Evolutionary conservation across 2,888 invertebrate genomes (phyloP).

Genomic region (Heliconius charithonia): DNA sequence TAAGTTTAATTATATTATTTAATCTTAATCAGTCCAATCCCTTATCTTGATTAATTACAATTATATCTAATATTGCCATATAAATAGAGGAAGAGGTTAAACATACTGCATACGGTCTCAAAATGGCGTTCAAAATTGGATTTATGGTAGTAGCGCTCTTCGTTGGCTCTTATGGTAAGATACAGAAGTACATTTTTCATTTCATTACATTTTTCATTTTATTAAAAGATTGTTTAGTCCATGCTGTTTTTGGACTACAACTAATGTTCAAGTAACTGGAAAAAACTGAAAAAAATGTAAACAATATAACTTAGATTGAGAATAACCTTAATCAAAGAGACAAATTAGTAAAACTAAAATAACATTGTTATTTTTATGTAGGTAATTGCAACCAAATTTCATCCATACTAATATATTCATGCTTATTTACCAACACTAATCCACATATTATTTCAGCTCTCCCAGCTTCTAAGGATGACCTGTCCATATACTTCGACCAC

Average conservation of each 20-base stretch:
- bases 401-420: no score
- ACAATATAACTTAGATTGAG: no score
- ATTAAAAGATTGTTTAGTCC: no score
- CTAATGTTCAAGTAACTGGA: no score
- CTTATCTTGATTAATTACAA: constrained; percentile 4
- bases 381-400: no score
- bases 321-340: no score
- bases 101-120: background rate
- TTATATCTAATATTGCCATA: background rate
- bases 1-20: background rate
- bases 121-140: constrained; percentile 1
- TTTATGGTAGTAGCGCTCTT: background rate
- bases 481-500: constrained; percentile 61
- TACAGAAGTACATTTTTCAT: background rate
- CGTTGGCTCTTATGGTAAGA: constrained; percentile 6
- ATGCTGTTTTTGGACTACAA: no score
- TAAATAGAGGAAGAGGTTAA: constrained; percentile 2
- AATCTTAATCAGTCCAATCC: background rate
- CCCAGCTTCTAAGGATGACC: constrained; percentile 57
- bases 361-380: no score
- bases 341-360: no score
- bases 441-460: constrained; percentile 56
- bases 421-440: background rate
- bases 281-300: no score
- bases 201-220: no score